A percentile compares a stretch with the other conserved stretches of the same genome.
Evolutionary conservation across 2,888 invertebrate species (phyloP).

Genomic region (Gari tellinella): DNA sequence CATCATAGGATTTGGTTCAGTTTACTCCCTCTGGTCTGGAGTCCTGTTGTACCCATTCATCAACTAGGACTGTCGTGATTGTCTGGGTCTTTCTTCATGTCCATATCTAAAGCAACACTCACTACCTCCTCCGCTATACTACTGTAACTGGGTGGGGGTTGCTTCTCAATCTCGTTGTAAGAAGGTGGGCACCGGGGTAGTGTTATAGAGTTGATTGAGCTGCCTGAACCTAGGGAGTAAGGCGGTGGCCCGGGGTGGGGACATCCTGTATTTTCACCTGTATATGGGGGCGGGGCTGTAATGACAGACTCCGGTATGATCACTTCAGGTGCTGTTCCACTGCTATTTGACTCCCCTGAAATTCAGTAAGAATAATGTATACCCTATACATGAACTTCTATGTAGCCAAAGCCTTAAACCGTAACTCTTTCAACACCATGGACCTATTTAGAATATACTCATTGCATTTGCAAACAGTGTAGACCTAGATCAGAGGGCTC

Average conservation of each 20-base stretch:
- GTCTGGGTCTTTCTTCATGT: constrained; percentile 18
- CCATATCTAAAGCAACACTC: not conserved
- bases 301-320: constrained; percentile 47
- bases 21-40: too few relatives aligned
- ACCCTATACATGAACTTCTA: not conserved
- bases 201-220: constrained; percentile 54
- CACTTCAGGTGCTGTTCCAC: constrained; percentile 18
- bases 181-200: constrained; percentile 51
- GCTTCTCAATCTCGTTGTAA: constrained; percentile 45
- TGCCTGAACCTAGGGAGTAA: constrained; percentile 56
- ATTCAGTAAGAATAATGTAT: not conserved
- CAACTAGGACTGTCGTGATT: not conserved
- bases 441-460: too few relatives aligned
- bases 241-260: constrained; percentile 59
- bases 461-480: too few relatives aligned
- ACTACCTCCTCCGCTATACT: constrained; percentile 34
- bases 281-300: constrained; percentile 50
- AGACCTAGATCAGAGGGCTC: too few relatives aligned
- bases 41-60: too few relatives aligned
- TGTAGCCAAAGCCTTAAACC: not conserved
- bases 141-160: constrained; percentile 53
- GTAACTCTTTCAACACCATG: too few relatives aligned
- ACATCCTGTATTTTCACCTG: constrained; percentile 51
- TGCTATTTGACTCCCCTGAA: not conserved
- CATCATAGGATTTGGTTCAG: too few relatives aligned